These are phyloP conservation scores for Hemistola chrysoprasaria DNA, from an alignment of 2,888 invertebrate genomes.

Conservation along the genomic window DNA sequence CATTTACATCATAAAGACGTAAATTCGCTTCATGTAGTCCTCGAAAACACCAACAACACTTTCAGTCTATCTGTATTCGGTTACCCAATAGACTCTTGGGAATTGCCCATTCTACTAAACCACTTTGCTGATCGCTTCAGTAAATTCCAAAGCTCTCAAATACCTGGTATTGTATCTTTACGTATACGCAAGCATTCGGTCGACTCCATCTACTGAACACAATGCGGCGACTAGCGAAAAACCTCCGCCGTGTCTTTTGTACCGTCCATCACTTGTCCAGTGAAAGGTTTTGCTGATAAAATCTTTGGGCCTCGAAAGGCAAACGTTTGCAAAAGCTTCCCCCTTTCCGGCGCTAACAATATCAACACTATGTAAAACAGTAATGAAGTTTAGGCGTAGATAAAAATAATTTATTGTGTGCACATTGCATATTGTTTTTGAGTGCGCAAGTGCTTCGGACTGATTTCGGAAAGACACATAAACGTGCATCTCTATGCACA, in stretches of 20 bases:
- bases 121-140: background rate
- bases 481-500: no score
- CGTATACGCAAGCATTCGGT: slow-evolving; percentile 3
- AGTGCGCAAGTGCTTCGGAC: no score
- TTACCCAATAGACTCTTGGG: background rate
- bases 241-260: slow-evolving; percentile 12
- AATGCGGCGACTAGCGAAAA: slow-evolving; percentile 14
- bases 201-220: slow-evolving; percentile 13
- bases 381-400: background rate
- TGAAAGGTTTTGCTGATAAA: slow-evolving; percentile 25
- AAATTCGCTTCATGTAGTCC: no score
- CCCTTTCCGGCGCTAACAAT: slow-evolving; percentile 18
- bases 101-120: background rate
- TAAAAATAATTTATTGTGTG: background rate
- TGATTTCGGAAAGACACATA: no score
- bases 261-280: slow-evolving; percentile 19
- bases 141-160: slow-evolving; percentile 5
- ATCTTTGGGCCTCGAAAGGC: slow-evolving; percentile 35
- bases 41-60: no score
- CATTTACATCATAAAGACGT: no score
- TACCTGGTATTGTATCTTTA: slow-evolving; percentile 1
- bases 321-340: slow-evolving; percentile 28
- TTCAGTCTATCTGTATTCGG: background rate
- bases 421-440: no score
- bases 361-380: slow-evolving; percentile 7